These are phyloP conservation scores for Pristionchus arcanus DNA, from an alignment of 2,888 invertebrate genomes.

Conservation along the genomic window DNA sequence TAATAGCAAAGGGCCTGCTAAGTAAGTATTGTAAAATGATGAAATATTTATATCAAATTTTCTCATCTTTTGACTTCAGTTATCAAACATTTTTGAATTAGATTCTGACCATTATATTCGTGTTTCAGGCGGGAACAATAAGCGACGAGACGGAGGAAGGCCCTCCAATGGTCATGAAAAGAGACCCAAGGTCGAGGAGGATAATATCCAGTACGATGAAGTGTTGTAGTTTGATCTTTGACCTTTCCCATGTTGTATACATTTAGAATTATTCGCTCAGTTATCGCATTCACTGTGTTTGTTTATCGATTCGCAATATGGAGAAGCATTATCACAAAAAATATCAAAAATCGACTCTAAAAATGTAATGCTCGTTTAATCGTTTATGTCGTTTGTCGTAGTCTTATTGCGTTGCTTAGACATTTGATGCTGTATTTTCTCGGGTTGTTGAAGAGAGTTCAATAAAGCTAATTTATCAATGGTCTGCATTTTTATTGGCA, in stretches of 20 bases:
- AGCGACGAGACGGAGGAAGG: neutral
- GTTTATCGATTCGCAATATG: neutral
- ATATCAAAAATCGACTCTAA: slow-evolving; percentile 28
- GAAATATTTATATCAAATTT: neutral
- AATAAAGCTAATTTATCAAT: neutral
- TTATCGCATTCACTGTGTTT: neutral
- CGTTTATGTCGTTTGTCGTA: neutral
- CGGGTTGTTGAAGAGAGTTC: slow-evolving; percentile 12
- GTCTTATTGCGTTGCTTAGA: neutral
- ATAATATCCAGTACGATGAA: slow-evolving; percentile 49
- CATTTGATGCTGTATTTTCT: slow-evolving; percentile 11
- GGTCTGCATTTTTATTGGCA: neutral
- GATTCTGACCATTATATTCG: neutral
- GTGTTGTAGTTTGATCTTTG: slow-evolving; percentile 24
- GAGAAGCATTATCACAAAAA: slow-evolving; percentile 21
- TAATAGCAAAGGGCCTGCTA: neutral
- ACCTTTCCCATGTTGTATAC: slow-evolving; percentile 7
- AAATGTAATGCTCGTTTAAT: neutral
- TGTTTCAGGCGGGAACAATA: neutral
- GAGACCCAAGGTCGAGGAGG: slow-evolving; percentile 13
- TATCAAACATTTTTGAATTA: neutral
- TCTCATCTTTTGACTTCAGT: neutral
- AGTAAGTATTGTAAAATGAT: neutral
- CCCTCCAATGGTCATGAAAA: neutral
- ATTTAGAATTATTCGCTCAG: neutral